Evolutionary conservation across 2,888 invertebrate genomes (phyloP), one percentile per base, ranked within the genome.

Genomic region (Latheticus oryzae): DNA sequence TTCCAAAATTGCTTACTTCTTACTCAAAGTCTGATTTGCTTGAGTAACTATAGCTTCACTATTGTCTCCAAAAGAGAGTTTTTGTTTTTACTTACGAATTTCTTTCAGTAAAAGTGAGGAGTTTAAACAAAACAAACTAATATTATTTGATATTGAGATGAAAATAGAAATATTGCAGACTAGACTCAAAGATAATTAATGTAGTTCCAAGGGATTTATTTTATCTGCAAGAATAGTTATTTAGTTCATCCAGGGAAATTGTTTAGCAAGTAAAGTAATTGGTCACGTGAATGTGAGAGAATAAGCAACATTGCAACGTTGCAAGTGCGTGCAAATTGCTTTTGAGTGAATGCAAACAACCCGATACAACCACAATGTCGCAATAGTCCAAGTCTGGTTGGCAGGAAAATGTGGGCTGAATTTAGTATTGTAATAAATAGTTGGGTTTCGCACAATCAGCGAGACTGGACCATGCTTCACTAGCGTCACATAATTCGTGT

Each of bases 371-470:
- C 30, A 30, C 23, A 52, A n/a, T 52, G 30, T 52, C 33, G 32
- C 33, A 42, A 42, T 16, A 23, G 16, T 9, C 17, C 13, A 3
- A 7, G 23, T 32, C 33, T 13, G 33, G 21, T 23, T 35, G 23
- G 24, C 35, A 23, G 23, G 21, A 23, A 45, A 33, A 28, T 35
- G 24, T 35, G 35, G 47, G 35, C 47, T 12, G 23, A 13, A 38
- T 37, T 28, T 38, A 53, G 32, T 28, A 7, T 11, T 28, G 50
- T 56, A 50, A 56, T 56, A 56, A 56, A 55, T 55, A 59, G 54
- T 35, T 55, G 33, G 58, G 60, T 56, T 63, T 61, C 48, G 55
- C 56, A 56, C 61, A 56, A 61, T 59, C 58, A 60, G 55, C 52
- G 45, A 23, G 38, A 62, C 45, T 33, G 52, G 62, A 55, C 58